Evolutionary conservation across 2,888 invertebrate species (phyloP).

Genomic region (Morpho helenor): DNA sequence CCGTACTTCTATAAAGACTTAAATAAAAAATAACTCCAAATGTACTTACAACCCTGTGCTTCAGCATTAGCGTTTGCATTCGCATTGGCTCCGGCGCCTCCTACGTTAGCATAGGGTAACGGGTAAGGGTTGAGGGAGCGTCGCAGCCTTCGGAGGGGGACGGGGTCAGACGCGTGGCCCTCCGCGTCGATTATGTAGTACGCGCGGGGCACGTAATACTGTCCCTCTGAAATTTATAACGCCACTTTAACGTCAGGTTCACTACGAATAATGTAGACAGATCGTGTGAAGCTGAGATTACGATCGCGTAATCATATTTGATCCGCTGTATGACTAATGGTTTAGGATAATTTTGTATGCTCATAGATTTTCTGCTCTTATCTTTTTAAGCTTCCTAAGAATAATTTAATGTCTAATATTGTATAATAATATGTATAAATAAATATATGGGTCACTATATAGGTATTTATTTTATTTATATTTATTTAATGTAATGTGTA

Average conservation of each 20-base stretch:
- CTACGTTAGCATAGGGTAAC: conserved; percentile 24
- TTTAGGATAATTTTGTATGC: no score
- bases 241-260: background rate
- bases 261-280: background rate
- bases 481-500: no score
- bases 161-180: conserved; percentile 74
- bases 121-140: conserved; percentile 52
- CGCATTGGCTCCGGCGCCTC: conserved; percentile 34
- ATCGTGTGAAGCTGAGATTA: no score
- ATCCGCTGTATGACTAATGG: no score
- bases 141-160: conserved; percentile 64
- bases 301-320: no score
- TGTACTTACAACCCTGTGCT: conserved; percentile 43
- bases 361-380: no score
- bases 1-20: no score
- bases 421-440: no score
- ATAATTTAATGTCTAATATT: no score
- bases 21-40: background rate
- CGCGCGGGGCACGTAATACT: conserved; percentile 79
- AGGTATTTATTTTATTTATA: no score
- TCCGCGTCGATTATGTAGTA: conserved; percentile 79
- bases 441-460: no score
- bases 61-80: conserved; percentile 37
- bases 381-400: no score
- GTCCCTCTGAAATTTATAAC: conserved; percentile 62